Conservation (phyloP, 2,797 vertebrate genomes). For the Pampus argenteus region DNA sequence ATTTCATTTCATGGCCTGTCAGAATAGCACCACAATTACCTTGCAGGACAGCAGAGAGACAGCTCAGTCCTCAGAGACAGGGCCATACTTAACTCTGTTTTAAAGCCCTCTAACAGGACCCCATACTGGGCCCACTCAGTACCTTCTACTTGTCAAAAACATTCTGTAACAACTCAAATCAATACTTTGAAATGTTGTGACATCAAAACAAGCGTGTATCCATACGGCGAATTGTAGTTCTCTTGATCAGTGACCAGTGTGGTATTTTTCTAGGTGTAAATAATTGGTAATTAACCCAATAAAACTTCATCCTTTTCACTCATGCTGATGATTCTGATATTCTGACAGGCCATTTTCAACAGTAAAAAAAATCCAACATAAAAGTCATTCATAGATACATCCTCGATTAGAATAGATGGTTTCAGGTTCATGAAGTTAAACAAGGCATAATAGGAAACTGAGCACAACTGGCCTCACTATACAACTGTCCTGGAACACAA, state of each 20-base stretch:
- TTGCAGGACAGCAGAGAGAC: slow-evolving; percentile 56
- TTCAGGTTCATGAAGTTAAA: slow-evolving; percentile 17
- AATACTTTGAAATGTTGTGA: slow-evolving; percentile 1
- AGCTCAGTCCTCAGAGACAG: slow-evolving; percentile 44
- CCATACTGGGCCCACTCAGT: slow-evolving; percentile 20
- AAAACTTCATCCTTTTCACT: neutral
- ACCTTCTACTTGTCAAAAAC: slow-evolving; percentile 40
- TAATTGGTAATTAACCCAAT: neutral
- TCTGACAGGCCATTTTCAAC: neutral
- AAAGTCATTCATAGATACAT: slow-evolving; percentile 26
- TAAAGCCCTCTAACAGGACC: slow-evolving; percentile 45
- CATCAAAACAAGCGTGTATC: neutral
- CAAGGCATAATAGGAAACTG: slow-evolving; percentile 16
- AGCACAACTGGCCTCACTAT: slow-evolving; percentile 18
- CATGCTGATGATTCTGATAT: neutral
- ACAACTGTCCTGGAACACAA: neutral
- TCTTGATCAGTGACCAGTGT: neutral
- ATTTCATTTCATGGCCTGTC: slow-evolving; percentile 55
- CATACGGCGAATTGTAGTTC: neutral
- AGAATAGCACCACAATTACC: slow-evolving; percentile 64
- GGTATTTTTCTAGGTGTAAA: neutral
- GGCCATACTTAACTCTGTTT: slow-evolving; percentile 46
- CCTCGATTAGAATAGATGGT: slow-evolving; percentile 1
- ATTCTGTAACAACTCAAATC: slow-evolving; percentile 30
- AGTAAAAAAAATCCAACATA: neutral